Percentiles rank a stretch among this genome's conserved stretches.
These are phyloP conservation scores for Contarinia nasturtii DNA, from an alignment of 1,140 invertebrate genomes.

Conservation along the genomic window DNA sequence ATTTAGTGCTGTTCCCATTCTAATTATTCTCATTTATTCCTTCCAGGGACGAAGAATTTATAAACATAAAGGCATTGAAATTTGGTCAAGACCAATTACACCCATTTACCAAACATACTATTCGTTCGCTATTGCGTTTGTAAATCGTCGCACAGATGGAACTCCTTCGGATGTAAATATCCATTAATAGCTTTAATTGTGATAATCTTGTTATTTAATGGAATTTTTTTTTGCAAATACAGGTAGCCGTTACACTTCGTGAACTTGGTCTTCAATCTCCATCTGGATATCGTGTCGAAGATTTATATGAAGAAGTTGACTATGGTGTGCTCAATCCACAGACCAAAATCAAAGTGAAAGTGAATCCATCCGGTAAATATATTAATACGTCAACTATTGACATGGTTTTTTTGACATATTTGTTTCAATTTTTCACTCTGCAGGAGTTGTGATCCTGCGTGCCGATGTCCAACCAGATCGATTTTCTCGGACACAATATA, in stretches of 20 bases:
- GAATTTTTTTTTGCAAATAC: no score
- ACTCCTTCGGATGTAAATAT: constrained; percentile 76
- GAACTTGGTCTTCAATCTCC: constrained; percentile 62
- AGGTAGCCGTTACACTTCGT: constrained; percentile 56
- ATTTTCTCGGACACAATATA: constrained; percentile 34
- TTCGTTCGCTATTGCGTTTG: constrained; percentile 73
- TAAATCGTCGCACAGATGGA: constrained; percentile 75
- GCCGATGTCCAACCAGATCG: constrained; percentile 49
- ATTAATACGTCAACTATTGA: background rate
- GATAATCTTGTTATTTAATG: no score
- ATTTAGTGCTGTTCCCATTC: no score
- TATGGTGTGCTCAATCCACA: constrained; percentile 64
- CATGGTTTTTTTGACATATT: constrained; percentile 1
- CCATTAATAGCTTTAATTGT: no score
- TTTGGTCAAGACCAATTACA: constrained; percentile 73
- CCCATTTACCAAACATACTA: constrained; percentile 63
- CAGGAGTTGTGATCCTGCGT: constrained; percentile 63
- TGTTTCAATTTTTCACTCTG: constrained; percentile 10
- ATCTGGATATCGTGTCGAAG: constrained; percentile 70
- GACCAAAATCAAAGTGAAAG: constrained; percentile 80
- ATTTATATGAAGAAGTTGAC: constrained; percentile 70
- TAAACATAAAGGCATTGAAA: constrained; percentile 77
- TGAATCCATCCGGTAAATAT: constrained; percentile 69
- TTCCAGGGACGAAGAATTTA: constrained; percentile 30
- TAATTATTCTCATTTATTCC: no score